These are phyloP conservation scores for Dasysyrphus albostriatus DNA, from an alignment of 2,888 invertebrate species.

Conservation along the genomic window DNA sequence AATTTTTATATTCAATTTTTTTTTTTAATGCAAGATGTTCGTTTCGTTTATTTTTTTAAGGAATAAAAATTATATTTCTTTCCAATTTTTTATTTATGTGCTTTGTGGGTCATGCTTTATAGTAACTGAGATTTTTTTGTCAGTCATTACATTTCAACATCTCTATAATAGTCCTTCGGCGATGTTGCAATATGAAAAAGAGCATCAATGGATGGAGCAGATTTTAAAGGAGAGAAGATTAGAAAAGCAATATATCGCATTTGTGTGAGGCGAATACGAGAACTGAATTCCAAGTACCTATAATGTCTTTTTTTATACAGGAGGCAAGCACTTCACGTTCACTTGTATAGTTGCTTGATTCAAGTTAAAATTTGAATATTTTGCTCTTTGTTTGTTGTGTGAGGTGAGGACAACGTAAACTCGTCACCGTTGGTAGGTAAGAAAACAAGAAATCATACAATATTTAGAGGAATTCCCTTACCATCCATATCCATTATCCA, in stretches of 20 bases:
- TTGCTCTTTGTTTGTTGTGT: background rate
- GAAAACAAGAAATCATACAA: background rate
- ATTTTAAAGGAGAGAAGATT: background rate
- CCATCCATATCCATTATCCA: background rate
- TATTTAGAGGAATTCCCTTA: background rate
- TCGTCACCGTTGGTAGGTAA: background rate
- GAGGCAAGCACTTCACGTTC: conserved; percentile 3
- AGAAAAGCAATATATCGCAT: conserved; percentile 9
- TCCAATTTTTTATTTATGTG: conserved; percentile 52
- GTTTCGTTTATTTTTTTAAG: background rate
- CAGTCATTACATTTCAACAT: conserved; percentile 2
- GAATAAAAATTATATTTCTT: conserved; percentile 44
- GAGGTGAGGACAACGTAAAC: background rate
- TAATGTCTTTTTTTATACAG: background rate
- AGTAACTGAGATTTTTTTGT: conserved; percentile 37
- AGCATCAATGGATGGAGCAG: background rate
- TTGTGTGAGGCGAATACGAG: background rate
- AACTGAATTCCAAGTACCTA: conserved; percentile 12
- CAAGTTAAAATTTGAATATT: background rate
- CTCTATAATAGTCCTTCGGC: background rate
- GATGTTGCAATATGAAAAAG: background rate
- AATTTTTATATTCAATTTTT: conserved; percentile 32
- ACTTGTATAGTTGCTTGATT: conserved; percentile 1
- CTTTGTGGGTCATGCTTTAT: conserved; percentile 57
- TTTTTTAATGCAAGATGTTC: conserved; percentile 26